Conservation (phyloP, 2,888 invertebrate species). For the Palloptera scutellata region DNA sequence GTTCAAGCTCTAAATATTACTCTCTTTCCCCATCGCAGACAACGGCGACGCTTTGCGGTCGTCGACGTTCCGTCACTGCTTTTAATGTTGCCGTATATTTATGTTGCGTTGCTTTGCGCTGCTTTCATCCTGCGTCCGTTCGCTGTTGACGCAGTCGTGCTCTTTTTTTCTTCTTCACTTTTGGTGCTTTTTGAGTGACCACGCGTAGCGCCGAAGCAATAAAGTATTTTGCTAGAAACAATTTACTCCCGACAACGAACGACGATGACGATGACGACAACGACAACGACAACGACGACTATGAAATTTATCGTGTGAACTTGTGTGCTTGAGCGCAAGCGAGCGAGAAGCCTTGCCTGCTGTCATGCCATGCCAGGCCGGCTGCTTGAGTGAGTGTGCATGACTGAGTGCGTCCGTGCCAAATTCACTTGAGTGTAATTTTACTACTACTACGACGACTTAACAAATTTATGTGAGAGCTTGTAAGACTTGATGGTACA, state of each 20-base stretch:
- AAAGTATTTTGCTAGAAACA: constrained; percentile 44
- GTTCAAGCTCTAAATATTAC: no score
- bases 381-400: constrained; percentile 37
- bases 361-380: background rate
- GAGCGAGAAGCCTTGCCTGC: background rate
- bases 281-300: no score
- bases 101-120: constrained; percentile 36
- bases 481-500: constrained; percentile 25
- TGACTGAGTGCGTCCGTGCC: constrained; percentile 20
- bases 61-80: constrained; percentile 25
- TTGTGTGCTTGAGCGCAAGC: constrained; percentile 26
- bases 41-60: constrained; percentile 12
- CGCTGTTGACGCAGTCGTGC: constrained; percentile 31
- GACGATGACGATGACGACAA: constrained; percentile 8
- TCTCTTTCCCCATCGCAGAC: constrained; percentile 13
- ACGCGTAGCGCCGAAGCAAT: constrained; percentile 50
- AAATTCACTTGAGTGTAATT: constrained; percentile 18
- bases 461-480: constrained; percentile 41
- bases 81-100: constrained; percentile 32
- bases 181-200: constrained; percentile 43
- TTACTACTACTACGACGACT: constrained; percentile 15
- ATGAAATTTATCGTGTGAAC: constrained; percentile 46
- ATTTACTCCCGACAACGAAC: constrained; percentile 31
- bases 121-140: constrained; percentile 20
- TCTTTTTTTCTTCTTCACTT: constrained; percentile 36